These are phyloP conservation scores for Pilophorus perplexus DNA, from an alignment of 2,888 invertebrate species.

Conservation along the genomic window DNA sequence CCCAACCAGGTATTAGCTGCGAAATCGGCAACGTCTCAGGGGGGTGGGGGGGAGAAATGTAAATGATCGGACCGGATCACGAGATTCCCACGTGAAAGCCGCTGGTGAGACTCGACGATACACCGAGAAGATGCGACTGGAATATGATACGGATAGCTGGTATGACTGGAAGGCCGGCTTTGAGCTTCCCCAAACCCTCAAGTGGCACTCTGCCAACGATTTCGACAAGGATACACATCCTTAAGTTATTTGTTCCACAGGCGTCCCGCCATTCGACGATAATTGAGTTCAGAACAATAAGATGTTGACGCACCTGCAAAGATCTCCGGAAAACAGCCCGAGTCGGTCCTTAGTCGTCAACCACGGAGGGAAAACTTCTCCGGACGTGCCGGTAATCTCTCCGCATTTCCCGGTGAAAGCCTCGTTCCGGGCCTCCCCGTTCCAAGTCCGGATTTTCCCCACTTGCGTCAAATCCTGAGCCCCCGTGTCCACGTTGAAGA, in stretches of 20 bases:
- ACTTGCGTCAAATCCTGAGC: constrained; percentile 60
- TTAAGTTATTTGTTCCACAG: not conserved
- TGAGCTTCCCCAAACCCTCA: constrained; percentile 7
- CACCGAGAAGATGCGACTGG: too few relatives aligned
- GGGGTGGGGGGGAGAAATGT: too few relatives aligned
- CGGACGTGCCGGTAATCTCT: constrained; percentile 68
- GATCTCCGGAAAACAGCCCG: constrained; percentile 48
- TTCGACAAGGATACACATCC: not conserved
- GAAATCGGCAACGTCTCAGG: too few relatives aligned
- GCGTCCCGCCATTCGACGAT: too few relatives aligned
- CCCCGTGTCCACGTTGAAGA: constrained; percentile 75
- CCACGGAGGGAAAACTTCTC: constrained; percentile 74
- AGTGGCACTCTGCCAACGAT: constrained; percentile 1
- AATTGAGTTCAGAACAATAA: not conserved
- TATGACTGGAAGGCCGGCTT: constrained; percentile 6
- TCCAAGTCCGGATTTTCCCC: constrained; percentile 72
- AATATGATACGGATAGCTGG: too few relatives aligned
- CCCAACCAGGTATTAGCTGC: too few relatives aligned
- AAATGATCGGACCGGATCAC: not conserved
- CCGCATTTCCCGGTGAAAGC: constrained; percentile 60
- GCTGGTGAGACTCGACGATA: too few relatives aligned
- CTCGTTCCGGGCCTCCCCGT: constrained; percentile 60
- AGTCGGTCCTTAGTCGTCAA: constrained; percentile 60
- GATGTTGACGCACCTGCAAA: constrained; percentile 45
- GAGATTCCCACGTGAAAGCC: constrained; percentile 14